Percentiles rank a stretch among this genome's conserved stretches.
These are phyloP conservation scores for Isurus oxyrinchus DNA, from an alignment of 2,113 vertebrate species.

Conservation along the genomic window DNA sequence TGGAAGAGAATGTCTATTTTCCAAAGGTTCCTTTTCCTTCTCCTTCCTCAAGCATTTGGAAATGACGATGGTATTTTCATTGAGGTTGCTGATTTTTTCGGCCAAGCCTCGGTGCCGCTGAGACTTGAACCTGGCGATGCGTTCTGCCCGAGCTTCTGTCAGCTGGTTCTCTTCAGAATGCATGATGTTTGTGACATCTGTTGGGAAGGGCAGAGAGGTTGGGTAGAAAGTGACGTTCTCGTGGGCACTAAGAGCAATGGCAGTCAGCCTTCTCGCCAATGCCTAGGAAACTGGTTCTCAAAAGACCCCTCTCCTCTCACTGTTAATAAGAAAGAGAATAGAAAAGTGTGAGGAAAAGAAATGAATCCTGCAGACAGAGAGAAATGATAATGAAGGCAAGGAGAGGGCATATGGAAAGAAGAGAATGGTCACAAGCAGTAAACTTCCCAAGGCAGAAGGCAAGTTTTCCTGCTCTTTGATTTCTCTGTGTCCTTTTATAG, in stretches of 20 bases:
- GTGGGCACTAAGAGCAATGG: neutral
- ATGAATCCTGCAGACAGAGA: neutral
- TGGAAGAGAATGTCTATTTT: neutral
- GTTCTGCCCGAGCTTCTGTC: constrained; percentile 58
- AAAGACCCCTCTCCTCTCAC: constrained; percentile 21
- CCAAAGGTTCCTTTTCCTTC: constrained; percentile 42
- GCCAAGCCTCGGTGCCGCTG: constrained; percentile 62
- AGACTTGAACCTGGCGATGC: constrained; percentile 65
- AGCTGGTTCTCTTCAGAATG: constrained; percentile 50
- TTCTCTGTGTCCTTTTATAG: neutral
- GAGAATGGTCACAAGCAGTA: neutral
- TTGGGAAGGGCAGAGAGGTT: neutral
- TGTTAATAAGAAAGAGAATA: constrained; percentile 28
- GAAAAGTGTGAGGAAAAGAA: neutral
- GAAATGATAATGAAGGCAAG: neutral
- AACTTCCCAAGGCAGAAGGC: neutral
- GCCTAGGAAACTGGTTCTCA: neutral
- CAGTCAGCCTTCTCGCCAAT: neutral
- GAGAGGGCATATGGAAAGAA: neutral
- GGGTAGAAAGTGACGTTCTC: neutral
- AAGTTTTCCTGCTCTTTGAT: neutral
- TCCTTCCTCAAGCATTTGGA: constrained; percentile 55
- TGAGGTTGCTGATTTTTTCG: constrained; percentile 51
- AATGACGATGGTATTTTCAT: constrained; percentile 49
- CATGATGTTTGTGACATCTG: constrained; percentile 40